Conservation (phyloP, 2,888 invertebrate species). For the Miltochrista miniata region DNA sequence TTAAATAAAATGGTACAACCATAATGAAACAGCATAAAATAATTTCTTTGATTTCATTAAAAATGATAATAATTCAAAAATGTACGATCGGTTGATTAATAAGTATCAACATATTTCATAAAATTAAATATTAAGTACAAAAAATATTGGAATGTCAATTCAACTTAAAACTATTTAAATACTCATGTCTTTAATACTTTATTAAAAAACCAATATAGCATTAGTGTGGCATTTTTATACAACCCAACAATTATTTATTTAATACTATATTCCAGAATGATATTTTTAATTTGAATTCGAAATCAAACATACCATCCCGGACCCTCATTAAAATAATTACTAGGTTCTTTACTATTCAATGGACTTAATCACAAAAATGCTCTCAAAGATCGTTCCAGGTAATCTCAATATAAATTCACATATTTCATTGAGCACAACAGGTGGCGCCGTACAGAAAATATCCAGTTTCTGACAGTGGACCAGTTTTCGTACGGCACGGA, state of each 20-base stretch:
- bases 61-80: slow-evolving; percentile 22
- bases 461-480: slow-evolving; percentile 6
- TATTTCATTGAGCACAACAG: slow-evolving; percentile 24
- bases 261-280: slow-evolving; percentile 17
- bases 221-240: slow-evolving; percentile 41
- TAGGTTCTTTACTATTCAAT: slow-evolving; percentile 27
- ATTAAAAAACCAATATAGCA: slow-evolving; percentile 41
- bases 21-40: slow-evolving; percentile 19
- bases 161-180: slow-evolving; percentile 44
- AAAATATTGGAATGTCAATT: slow-evolving; percentile 48
- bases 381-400: slow-evolving; percentile 8
- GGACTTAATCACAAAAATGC: slow-evolving; percentile 10
- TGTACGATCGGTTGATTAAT: slow-evolving; percentile 18
- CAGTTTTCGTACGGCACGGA: slow-evolving; percentile 4
- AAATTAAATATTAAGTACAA: slow-evolving; percentile 17
- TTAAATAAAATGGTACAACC: slow-evolving; percentile 23
- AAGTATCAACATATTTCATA: slow-evolving; percentile 13
- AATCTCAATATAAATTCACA: slow-evolving; percentile 16
- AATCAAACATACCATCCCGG: slow-evolving; percentile 20
- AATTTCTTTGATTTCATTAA: slow-evolving; percentile 5
- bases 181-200: slow-evolving; percentile 34
- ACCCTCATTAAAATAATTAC: slow-evolving; percentile 12
- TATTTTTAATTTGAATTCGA: slow-evolving; percentile 14
- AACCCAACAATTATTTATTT: slow-evolving; percentile 40
- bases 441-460: slow-evolving; percentile 18